Base-by-base conservation (phyloP, 2,113 vertebrate genomes). In the Leptocoma aspasia region DNA sequence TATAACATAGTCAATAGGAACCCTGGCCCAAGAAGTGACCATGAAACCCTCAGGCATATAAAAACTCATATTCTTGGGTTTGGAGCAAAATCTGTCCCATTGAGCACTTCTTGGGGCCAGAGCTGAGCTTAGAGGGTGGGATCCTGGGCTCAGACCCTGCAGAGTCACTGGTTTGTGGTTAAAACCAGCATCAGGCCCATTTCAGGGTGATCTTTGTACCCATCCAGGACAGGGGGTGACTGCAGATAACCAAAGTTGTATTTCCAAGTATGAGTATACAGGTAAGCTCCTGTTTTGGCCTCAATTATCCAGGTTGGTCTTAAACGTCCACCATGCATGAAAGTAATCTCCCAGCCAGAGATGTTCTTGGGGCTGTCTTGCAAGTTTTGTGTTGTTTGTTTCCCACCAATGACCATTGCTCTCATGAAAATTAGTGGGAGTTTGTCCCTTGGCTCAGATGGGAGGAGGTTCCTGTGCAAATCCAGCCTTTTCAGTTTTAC, bases 281-380 rank as follows among this genome's bases (percentile, higher is more conserved):
- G 54, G 9, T n/a, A 23, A 90, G 2, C 31, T 71, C 27, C 31
- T 70, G 7, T 13, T 92, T 39, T 33, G 15, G 24, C 14, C 16
- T 64, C 50, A 59, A 73, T 42, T 35, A 12, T 52, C 37, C 57
- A 47, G 3, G 7, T 37, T 82, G 47, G 15, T 37, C 14, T 89
- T 53, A 33, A 35, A 65, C 2, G 2, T 22, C 59, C 42, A n/a
- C 19, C 41, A 18, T 0, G 1, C 2, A 4, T 5, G 33, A 35
- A 56, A 56, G 15, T 3, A 18, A 30, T 39, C 18, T 85, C 39
- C 13, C 39, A 57, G 13, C 17, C 31, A 63, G 49, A 45, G n/a
- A 13, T 42, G 31, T 3, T 66, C 80, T 61, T 33, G 26, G 37
- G 30, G 11, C 6, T 75, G 8, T 15, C 49, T 75, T 52, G 16